Evolutionary conservation across 1,140 invertebrate genomes (phyloP).

Genomic region (Microplitis demolitor): DNA sequence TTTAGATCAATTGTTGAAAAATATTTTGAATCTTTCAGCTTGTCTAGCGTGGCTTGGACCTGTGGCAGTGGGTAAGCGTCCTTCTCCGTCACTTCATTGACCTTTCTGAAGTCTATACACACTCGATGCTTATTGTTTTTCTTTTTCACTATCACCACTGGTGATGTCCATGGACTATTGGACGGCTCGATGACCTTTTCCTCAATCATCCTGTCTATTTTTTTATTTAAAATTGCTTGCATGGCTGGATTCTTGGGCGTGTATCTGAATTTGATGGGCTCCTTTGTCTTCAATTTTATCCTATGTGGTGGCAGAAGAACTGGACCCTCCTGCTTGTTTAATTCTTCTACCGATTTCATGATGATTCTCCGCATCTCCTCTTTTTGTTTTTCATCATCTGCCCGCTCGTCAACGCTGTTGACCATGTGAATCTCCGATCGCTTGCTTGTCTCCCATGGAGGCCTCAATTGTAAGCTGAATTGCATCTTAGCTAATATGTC

Average conservation of each 20-base stretch:
- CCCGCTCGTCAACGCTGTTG: too few relatives aligned
- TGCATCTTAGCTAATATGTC: too few relatives aligned
- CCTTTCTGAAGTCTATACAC: too few relatives aligned
- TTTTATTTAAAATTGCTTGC: background rate
- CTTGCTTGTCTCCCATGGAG: too few relatives aligned
- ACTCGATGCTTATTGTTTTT: too few relatives aligned
- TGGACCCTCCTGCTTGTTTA: background rate
- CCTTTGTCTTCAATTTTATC: slow-evolving; percentile 36
- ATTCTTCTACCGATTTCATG: background rate
- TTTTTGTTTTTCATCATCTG: too few relatives aligned
- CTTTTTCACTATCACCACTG: too few relatives aligned
- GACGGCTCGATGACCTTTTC: background rate
- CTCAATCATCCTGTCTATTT: background rate
- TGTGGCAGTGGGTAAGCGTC: slow-evolving; percentile 57
- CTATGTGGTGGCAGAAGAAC: slow-evolving; percentile 31
- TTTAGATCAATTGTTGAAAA: slow-evolving; percentile 46
- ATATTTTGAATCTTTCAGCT: slow-evolving; percentile 44
- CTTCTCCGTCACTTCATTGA: too few relatives aligned
- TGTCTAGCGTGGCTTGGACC: slow-evolving; percentile 57
- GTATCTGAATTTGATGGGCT: slow-evolving; percentile 42
- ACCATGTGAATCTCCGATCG: too few relatives aligned
- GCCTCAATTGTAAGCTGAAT: too few relatives aligned
- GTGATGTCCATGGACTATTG: too few relatives aligned
- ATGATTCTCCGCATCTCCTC: too few relatives aligned
- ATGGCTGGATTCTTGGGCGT: slow-evolving; percentile 34